Evolutionary conservation across 2,888 invertebrate species (phyloP), one percentile per base, ranked within the genome.

Genomic region (Melanotus villosus): DNA sequence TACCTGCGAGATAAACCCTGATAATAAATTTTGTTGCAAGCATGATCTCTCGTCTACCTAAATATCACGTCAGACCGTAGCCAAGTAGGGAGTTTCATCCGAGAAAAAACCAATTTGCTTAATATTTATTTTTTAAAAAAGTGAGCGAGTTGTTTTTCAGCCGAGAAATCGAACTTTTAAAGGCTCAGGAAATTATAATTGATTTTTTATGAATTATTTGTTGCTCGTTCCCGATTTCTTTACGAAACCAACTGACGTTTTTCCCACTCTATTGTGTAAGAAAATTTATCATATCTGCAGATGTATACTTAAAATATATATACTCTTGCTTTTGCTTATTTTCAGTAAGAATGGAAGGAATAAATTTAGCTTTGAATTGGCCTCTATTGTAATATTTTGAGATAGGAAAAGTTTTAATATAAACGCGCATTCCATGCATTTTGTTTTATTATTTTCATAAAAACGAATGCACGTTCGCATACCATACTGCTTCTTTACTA

Each of bases 201-300:
- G 60, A 47, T 60, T 47, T 60, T 60, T 50, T 60, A 60, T 60
- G 50, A 47, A 50, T 60, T 50, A 47, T 60, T 47, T 60, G 32
- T 60, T 32, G 16, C 59, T 23, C 34, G 50, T 60, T 60, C n/a
- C n/a, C n/a, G n/a, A n/a, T n/a, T n/a, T n/a, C n/a, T n/a, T n/a
- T n/a, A n/a, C n/a, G n/a, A n/a, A n/a, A n/a, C n/a, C 67, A 67
- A 67, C 67, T 67, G 63, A 38, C 68, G 57, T 47, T 68, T n/a
- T n/a, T 68, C 63, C 57, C 68, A 64, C 30, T n/a, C 54, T 38
- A 59, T 65, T 59, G 68, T 62, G 65, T 43, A 50, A 52, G 12
- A 60, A 60, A 65, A 69, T 69, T 65, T 69, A 69, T 69, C 69
- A 65, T 56, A 66, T 60, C 60, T 60, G 26, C 54, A 47, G 65